Conservation (phyloP, 2,888 invertebrate genomes). For the Dione juno region DNA sequence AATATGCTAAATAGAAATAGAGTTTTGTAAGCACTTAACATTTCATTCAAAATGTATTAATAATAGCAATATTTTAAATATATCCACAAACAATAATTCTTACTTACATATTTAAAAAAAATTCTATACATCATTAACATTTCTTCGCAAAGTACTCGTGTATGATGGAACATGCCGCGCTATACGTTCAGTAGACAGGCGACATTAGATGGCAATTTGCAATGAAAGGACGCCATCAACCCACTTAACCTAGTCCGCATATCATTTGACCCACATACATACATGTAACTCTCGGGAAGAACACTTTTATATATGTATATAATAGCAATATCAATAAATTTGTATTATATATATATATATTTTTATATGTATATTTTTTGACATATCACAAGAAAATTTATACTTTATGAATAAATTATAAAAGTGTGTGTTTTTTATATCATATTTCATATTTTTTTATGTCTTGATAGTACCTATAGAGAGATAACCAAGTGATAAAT, state of each 20-base stretch:
- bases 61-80: too few species aligned
- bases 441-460: too few species aligned
- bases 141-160: background rate
- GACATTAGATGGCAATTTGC: conserved; percentile 34
- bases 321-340: background rate
- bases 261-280: conserved; percentile 37
- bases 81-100: too few species aligned
- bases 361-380: background rate
- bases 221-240: conserved; percentile 39
- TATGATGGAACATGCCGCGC: background rate
- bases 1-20: too few species aligned
- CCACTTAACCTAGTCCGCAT: conserved; percentile 38
- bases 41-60: too few species aligned
- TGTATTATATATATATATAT: background rate
- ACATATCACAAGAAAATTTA: too few species aligned
- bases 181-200: conserved; percentile 6
- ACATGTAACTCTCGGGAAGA: conserved; percentile 27
- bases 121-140: conserved; percentile 6
- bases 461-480: too few species aligned
- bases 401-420: too few species aligned
- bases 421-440: background rate
- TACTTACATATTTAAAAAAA: background rate
- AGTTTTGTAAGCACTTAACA: too few species aligned
- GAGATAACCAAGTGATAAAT: too few species aligned
- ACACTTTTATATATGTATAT: conserved; percentile 11